Conservation (phyloP, 2,797 vertebrate genomes). For the Alcedo quadribrachys region DNA sequence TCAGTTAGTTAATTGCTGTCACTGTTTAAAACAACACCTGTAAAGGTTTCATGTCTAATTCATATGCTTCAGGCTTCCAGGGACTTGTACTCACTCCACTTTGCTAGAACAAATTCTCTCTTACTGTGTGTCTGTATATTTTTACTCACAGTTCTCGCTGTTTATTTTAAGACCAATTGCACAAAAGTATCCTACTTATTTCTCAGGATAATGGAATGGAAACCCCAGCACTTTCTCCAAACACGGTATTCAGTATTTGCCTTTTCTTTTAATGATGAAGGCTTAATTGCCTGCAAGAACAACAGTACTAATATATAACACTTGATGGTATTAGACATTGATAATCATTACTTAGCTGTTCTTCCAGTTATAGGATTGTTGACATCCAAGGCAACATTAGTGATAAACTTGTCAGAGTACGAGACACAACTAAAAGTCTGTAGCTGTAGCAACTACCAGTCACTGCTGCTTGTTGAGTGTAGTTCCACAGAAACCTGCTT, state of each 20-base stretch:
- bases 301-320: neutral
- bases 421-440: neutral
- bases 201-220: neutral
- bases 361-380: neutral
- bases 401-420: neutral
- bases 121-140: neutral
- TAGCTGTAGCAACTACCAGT: neutral
- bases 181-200: neutral
- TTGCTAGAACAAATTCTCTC: neutral
- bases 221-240: neutral
- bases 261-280: neutral
- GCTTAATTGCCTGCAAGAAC: neutral
- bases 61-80: neutral
- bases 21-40: neutral
- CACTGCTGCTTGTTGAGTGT: neutral
- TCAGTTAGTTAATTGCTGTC: neutral
- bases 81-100: neutral
- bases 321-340: neutral
- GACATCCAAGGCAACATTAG: neutral
- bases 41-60: neutral
- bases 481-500: neutral
- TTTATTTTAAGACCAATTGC: neutral
- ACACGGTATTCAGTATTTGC: neutral
- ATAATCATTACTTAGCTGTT: constrained; percentile 11
- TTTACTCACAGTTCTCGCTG: neutral